Evolutionary conservation across 2,797 vertebrate genomes (phyloP).

Genomic region (Valencia hispanica): DNA sequence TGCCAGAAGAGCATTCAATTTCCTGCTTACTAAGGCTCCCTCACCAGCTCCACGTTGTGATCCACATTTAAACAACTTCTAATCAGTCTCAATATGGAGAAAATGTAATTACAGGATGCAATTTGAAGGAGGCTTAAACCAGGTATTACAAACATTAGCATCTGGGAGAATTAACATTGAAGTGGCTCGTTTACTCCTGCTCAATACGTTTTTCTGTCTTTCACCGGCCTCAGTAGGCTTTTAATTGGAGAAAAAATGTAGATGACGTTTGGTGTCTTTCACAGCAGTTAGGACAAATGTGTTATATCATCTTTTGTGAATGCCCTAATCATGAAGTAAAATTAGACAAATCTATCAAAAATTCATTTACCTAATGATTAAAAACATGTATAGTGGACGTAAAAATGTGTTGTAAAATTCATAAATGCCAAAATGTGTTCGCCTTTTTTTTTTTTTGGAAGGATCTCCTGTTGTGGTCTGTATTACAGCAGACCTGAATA

Average conservation of each 20-base stretch:
- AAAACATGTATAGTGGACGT: background rate
- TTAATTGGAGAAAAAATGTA: slow-evolving; percentile 64
- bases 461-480: background rate
- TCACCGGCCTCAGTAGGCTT: slow-evolving; percentile 39
- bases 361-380: background rate
- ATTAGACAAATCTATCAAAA: background rate
- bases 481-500: background rate
- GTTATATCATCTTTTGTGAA: slow-evolving; percentile 51
- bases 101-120: slow-evolving; percentile 48
- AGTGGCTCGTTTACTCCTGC: slow-evolving; percentile 35
- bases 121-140: slow-evolving; percentile 52
- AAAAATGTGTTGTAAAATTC: background rate
- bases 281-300: slow-evolving; percentile 46
- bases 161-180: slow-evolving; percentile 36
- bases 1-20: slow-evolving; percentile 51
- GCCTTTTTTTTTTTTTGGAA: too few species aligned
- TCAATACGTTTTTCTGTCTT: slow-evolving; percentile 23
- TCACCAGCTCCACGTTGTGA: slow-evolving; percentile 44
- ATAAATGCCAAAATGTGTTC: background rate
- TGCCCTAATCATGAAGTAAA: slow-evolving; percentile 14
- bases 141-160: slow-evolving; percentile 54
- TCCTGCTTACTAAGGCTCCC: slow-evolving; percentile 31
- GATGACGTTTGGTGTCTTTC: slow-evolving; percentile 50
- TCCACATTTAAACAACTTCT: slow-evolving; percentile 50
- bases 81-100: slow-evolving; percentile 49